Evolutionary conservation across 1,140 invertebrate genomes (phyloP).

Genomic region (Octopus bimaculoides): DNA sequence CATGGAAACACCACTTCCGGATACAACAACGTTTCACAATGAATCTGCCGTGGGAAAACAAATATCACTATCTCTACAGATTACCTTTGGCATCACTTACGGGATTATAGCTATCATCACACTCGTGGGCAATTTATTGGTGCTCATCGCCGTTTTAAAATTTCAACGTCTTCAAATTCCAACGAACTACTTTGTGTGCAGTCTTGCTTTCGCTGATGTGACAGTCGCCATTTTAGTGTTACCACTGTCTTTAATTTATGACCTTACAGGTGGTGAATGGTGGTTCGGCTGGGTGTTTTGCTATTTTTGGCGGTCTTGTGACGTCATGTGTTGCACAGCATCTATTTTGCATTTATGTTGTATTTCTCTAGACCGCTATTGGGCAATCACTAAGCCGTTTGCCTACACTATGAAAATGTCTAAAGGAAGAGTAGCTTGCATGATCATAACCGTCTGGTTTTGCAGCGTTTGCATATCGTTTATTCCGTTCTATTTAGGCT

Average conservation of each 20-base stretch:
- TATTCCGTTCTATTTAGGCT: conserved; percentile 85
- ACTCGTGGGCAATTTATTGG: conserved; percentile 75
- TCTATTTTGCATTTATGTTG: conserved; percentile 61
- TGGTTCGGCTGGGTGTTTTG: conserved; percentile 55
- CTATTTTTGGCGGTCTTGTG: conserved; percentile 58
- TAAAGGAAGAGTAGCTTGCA: conserved; percentile 73
- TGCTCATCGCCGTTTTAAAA: conserved; percentile 78
- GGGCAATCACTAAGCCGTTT: conserved; percentile 60
- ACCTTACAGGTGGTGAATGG: conserved; percentile 46
- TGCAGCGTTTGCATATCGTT: conserved; percentile 87
- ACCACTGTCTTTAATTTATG: conserved; percentile 40
- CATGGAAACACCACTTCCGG: no score
- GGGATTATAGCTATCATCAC: conserved; percentile 74
- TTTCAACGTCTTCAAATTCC: conserved; percentile 81
- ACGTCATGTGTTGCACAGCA: conserved; percentile 61
- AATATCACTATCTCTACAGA: conserved; percentile 1
- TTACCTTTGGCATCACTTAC: conserved; percentile 29
- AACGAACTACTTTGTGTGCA: conserved; percentile 92
- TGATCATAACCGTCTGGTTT: conserved; percentile 88
- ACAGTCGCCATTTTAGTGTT: conserved; percentile 68
- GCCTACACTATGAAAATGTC: conserved; percentile 78
- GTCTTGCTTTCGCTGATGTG: conserved; percentile 87
- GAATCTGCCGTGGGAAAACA: background rate
- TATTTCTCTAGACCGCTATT: conserved; percentile 61
- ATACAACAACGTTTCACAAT: no score